Conservation (phyloP, 2,113 vertebrate species). For the Phocoena phocoena region DNA sequence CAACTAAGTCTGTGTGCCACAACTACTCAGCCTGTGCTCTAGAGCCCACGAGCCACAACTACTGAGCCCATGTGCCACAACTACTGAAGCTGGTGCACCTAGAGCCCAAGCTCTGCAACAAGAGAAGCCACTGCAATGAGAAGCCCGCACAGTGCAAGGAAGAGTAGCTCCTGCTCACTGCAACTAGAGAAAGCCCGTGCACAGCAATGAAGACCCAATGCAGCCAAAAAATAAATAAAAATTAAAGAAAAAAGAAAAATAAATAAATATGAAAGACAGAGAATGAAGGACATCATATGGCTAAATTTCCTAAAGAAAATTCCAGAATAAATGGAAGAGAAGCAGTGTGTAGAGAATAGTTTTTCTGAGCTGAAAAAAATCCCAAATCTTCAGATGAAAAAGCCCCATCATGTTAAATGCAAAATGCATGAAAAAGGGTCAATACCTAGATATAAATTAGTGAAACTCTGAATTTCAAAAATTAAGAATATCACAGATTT, state of each 20-base stretch:
- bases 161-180: too few relatives aligned
- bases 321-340: not conserved
- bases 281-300: not conserved
- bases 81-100: too few relatives aligned
- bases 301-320: not conserved
- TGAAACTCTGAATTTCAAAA: not conserved
- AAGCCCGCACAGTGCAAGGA: too few relatives aligned
- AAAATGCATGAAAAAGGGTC: slow-evolving; percentile 21
- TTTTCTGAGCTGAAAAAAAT: not conserved
- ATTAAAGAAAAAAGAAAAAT: not conserved
- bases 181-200: too few relatives aligned
- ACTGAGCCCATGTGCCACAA: too few relatives aligned
- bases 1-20: too few relatives aligned
- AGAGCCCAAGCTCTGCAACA: too few relatives aligned
- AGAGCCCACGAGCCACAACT: too few relatives aligned
- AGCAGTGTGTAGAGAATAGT: not conserved
- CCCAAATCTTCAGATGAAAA: not conserved
- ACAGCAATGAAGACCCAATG: too few relatives aligned
- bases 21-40: too few relatives aligned
- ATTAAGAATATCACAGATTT: not conserved
- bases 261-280: not conserved
- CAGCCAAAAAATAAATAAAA: too few relatives aligned
- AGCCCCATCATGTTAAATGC: not conserved
- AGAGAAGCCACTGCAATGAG: too few relatives aligned
- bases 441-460: not conserved